Evolutionary conservation across 2,797 vertebrate species (phyloP), one percentile per base, ranked within the genome.

Genomic region (Spondyliosoma cantharus): DNA sequence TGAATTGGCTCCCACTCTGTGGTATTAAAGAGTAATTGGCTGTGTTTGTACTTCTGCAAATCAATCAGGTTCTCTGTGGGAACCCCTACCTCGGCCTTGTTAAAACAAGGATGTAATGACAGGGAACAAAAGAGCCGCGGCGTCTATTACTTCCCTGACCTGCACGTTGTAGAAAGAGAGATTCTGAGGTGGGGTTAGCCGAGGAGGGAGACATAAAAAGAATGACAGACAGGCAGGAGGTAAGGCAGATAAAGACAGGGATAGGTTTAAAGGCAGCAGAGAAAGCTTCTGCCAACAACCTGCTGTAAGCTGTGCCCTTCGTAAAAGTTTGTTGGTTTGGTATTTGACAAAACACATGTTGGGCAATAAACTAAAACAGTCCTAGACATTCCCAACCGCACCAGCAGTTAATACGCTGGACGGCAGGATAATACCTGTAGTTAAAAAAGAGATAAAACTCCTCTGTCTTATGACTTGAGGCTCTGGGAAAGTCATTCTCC

Each of bases 1-100:
- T 80, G 80, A 83, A 92, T 91, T 86, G 82, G 62, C 83, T 84
- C 77, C 90, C 86, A 74, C 74, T 89, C 83, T 65, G 82, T 72
- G 68, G 77, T 87, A 86, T 92, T 90, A 87, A 87, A 90, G 83
- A 91, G 73, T 92, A 92, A 93, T 92, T 90, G 93, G 79, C 74
- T 82, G 79, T 80, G 86, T 92, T 92, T 91, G 86, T 90, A 72
- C 79, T 78, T 84, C 74, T 81, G 83, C 7, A 7, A 90, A 89
- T 92, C 87, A 90, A 84, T 91, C 83, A 71, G 85, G 63, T 66
- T 83, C 86, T 87, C 86, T 56, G 82, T 74, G 81, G 83, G 86
- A 86, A 80, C 67, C 64, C 9, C 77, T 54, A 50, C 64, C 63
- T 78, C 65, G 2, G 27, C 54, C 29, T 20, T 70, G 74, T 79